Evolutionary conservation across 2,888 invertebrate species (phyloP), one percentile per base, ranked within the genome.

Genomic region (Nematopogon swammerdamellus): DNA sequence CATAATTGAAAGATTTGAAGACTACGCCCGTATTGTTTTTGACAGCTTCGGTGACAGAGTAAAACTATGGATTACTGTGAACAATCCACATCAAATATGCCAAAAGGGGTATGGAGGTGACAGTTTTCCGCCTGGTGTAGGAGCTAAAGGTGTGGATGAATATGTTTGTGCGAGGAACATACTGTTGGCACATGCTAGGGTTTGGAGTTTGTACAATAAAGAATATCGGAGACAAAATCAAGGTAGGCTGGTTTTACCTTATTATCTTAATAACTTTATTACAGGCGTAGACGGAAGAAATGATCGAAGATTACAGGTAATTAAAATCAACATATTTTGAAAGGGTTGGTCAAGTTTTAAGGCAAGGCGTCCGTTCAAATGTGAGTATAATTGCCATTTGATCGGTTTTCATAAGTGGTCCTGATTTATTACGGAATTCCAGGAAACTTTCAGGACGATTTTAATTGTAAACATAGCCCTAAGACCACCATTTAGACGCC

Each of bases 181-280:
- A 5, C 61, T 92, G 17, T 72, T 86, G 54, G 86, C 89, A 0
- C 91, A 92, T 59, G 86, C 86, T 0, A 82, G 73, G 54, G 84
- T 81, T 2, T 85, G 82, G 57, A 81, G 82, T 56, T 65, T 86
- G 54, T 86, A 85, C 56, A 77, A 85, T 44, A 59, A 72, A 19
- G 69, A 81, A 44, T 89, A 82, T 58, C 77, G 76, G 54, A 55
- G 65, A 1, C 59, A 57, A 6, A 80, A 82, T 54, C 65, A 72
- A 19, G 85, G 85, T 65, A 56, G 63, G 61, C n/a, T 36, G 14
- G 4, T 36, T 36, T 36, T 25, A 25, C n/a, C n/a, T n/a, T 25
- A 25, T 25, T 25, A 25, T 8, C 25, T 25, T 6, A 25, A n/a
- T n/a, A 25, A 25, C 4, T 25, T 25, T 25, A 25, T 6, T n/a